phyloP scores from a whole-genome alignment of 2,797 vertebrate genomes.

The Perodicticus potto region DNA sequence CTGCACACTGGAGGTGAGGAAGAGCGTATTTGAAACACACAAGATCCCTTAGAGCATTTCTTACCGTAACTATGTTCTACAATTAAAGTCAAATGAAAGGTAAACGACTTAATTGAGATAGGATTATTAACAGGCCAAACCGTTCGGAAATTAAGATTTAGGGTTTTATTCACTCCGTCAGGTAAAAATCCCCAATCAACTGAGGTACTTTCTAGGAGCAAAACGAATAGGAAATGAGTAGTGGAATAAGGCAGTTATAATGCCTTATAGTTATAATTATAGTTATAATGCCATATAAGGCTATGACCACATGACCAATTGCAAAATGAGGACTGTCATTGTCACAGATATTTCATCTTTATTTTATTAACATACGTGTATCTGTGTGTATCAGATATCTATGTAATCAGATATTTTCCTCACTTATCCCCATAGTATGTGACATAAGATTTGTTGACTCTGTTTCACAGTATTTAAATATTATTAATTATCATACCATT shows the following conservation, averaged over 20 bases:
- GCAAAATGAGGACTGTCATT: too few relatives aligned
- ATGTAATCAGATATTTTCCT: not conserved
- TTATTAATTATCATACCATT: not conserved
- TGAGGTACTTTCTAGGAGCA: not conserved
- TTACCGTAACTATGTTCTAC: too few relatives aligned
- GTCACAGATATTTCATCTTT: not conserved
- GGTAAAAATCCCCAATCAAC: not conserved
- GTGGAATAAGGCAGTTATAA: not conserved
- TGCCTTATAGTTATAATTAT: too few relatives aligned
- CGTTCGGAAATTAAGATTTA: not conserved
- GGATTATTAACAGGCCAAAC: not conserved
- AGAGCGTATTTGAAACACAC: not conserved
- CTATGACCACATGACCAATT: not conserved
- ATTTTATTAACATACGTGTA: not conserved
- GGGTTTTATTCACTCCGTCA: not conserved
- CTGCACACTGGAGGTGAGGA: not conserved
- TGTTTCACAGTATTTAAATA: not conserved
- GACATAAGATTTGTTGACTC: not conserved
- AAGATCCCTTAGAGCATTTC: not conserved
- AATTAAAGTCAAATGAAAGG: not conserved
- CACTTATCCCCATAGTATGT: not conserved
- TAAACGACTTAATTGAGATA: not conserved
- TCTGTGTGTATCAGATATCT: not conserved
- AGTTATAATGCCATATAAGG: too few relatives aligned
- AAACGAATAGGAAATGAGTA: not conserved